Base-by-base conservation (phyloP, 2,113 vertebrate species). In the Ibidorhyncha struthersii region DNA sequence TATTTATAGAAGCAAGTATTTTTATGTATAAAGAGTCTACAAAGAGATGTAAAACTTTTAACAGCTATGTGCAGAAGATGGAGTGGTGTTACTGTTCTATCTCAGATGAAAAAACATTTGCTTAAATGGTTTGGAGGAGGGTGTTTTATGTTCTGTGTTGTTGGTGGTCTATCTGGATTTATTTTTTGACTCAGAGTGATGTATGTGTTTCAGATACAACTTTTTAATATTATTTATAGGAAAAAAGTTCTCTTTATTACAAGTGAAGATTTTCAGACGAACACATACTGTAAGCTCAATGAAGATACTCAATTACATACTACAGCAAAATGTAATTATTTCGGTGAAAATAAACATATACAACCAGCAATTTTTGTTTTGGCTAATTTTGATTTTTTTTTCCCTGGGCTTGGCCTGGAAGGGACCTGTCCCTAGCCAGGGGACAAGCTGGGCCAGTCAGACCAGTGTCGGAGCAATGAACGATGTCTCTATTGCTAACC, bases 401-500 rank as follows among this genome's bases (percentile, higher is more conserved):
- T 29, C 71, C 0, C 38, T 97, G 92, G 79, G 82, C 9, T 92
- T 97, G 34, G 84, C 93, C 22, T 94, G 93, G 58, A 97, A 98
- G 1, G 89, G 90, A 41, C 11, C 52, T 97, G 94, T n/a, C 92
- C 83, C 69, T 82, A 59, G 86, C 95, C 89, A 90, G 73, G 19
- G 77, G 92, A 59, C 98, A 97, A 15, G 96, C 97, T 88, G 96
- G 58, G 71, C 88, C 82, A 88, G 92, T 86, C 66, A 82, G 79
- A 90, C 71, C 58, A 69, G 74, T 52, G 43, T 56, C 3, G 4
- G 82, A 88, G 43, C 36, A 80, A 53, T 22, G 71, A 94, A 98
- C 40, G 79, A 80, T 0, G 93, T 94, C 29, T 97, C 96, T 65
- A 41, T 86, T 73, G 95, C 91, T 36, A 97, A 98, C 72, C 32